A percentile compares a stretch with the other conserved stretches of the same genome.
Conservation (phyloP, 2,888 invertebrate species). For the Bruchidius siliquastri region DNA sequence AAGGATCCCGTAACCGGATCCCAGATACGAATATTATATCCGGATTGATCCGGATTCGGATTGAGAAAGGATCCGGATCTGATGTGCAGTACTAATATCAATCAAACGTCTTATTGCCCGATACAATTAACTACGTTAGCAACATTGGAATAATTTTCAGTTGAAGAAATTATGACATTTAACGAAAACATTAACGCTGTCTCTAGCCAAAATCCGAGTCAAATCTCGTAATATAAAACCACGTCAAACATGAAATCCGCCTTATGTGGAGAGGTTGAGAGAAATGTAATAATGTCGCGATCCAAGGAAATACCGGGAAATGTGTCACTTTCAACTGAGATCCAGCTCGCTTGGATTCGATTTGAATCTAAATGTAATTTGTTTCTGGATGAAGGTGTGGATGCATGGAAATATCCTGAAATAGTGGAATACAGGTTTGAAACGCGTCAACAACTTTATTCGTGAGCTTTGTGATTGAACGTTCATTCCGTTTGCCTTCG, state of each 20-base stretch:
- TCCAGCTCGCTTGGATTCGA: constrained; percentile 6
- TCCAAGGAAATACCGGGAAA: not conserved
- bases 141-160: too few relatives aligned
- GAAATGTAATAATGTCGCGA: not conserved
- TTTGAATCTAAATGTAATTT: constrained; percentile 31
- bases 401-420: constrained; percentile 5
- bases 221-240: not conserved
- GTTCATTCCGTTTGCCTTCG: constrained; percentile 16
- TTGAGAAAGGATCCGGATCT: too few relatives aligned
- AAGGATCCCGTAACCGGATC: too few relatives aligned
- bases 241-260: not conserved
- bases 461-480: constrained; percentile 25
- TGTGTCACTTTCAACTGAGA: constrained; percentile 1
- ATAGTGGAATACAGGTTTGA: constrained; percentile 2
- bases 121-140: too few relatives aligned
- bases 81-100: too few relatives aligned
- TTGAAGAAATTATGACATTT: too few relatives aligned
- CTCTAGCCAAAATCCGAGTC: not conserved
- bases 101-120: too few relatives aligned
- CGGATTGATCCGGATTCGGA: too few relatives aligned
- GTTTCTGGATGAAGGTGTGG: constrained; percentile 8
- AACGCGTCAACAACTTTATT: constrained; percentile 20
- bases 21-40: too few relatives aligned
- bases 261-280: not conserved
- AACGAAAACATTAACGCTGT: not conserved